Base-by-base conservation (phyloP, 2,888 invertebrate species). In the Ophion ellenae region DNA sequence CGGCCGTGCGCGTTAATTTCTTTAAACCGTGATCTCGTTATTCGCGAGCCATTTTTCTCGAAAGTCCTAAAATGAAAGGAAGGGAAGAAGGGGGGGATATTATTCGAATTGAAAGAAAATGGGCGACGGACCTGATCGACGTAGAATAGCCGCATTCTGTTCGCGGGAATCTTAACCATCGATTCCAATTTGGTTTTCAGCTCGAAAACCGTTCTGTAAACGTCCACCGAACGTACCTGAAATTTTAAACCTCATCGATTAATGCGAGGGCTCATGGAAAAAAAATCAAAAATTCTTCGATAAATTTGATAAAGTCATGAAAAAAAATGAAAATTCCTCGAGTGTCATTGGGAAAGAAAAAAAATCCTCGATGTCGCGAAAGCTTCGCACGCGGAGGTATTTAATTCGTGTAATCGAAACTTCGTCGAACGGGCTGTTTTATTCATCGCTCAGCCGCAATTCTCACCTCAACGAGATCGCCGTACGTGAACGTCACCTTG, bases 81-180 rank as follows among this genome's bases (percentile, higher is more conserved):
- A 85, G 67, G 79, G 76, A 73, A 47, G 32, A 32, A n/a, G 32
- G 57, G 53, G 53, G 24, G 36, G 32, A n/a, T 66, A 64, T 45
- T 66, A 71, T 28, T 6, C 28, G 47, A 47, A 81, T 73, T 63
- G 4, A 40, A 53, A 24, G 5, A 67, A 76, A 64, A 71, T 57
- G 10, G 1, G 53, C 32, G 32, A 77, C 89, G 90, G 77, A 94
- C 97, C 94, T 98, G 97, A 93, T 99, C 98, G 11, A 97, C 96
- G 93, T 98, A 98, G 94, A 97, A 99, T 28, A 99, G 95, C 87
- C 97, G 96, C 97, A 98, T 98, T 94, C 97, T 97, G 77, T 96
- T 96, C 0, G 97, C 97, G 53, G 97, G 96, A 93, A 98, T 96
- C 79, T 97, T 97, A 76, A 97, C 96, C 92, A 98, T 95, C 57